phyloP scores from a whole-genome alignment of 37 sponge, comb jelly and placozoan genomes.

The Beroe forskalii region DNA sequence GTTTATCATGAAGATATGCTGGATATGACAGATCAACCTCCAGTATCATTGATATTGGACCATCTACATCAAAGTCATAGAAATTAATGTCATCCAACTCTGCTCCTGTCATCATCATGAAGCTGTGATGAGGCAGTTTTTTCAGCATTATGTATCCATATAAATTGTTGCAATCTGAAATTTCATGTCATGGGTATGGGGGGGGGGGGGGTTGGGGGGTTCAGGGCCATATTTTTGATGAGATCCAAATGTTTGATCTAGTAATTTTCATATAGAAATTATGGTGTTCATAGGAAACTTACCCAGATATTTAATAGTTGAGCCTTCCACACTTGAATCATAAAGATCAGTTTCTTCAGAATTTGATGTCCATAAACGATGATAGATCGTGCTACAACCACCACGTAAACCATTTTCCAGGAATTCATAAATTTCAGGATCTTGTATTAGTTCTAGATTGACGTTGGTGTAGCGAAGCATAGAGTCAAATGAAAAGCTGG shows the following conservation, averaged over 20 bases:
- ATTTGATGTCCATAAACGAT: too few species aligned
- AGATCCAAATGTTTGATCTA: too few species aligned
- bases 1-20: background rate
- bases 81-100: background rate
- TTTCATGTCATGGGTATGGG: too few species aligned
- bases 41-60: background rate
- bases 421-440: constrained; percentile 7
- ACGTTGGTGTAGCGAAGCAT: background rate
- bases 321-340: too few species aligned
- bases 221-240: too few species aligned
- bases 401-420: background rate
- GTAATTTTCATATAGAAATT: too few species aligned
- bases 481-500: constrained; percentile 24
- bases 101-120: background rate
- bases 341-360: too few species aligned
- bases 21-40: constrained; percentile 24
- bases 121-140: background rate
- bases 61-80: background rate
- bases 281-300: too few species aligned
- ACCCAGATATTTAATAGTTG: too few species aligned
- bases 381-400: too few species aligned
- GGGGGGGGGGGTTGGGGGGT: too few species aligned
- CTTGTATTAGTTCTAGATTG: background rate
- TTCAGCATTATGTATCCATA: background rate
- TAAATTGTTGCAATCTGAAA: constrained; percentile 42